Evolutionary conservation across 2,113 vertebrate genomes (phyloP), one percentile per base, ranked within the genome.

Genomic region (Barnardius zonarius): DNA sequence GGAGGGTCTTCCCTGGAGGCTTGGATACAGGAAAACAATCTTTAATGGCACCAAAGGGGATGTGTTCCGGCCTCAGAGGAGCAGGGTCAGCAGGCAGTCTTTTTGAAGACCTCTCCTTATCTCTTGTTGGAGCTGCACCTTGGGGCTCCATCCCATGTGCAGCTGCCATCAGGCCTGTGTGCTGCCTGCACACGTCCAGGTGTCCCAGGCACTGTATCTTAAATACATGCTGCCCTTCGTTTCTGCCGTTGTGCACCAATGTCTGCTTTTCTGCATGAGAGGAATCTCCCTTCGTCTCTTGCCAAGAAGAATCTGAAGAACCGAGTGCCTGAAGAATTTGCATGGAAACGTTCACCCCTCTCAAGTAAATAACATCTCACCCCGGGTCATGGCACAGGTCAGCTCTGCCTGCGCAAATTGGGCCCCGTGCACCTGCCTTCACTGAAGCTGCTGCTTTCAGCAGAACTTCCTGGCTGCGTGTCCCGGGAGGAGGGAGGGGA

Each of bases 401-500:
- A 78, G 51, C 73, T 31, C 51, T 75, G 86, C n/a, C 46, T 4
- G 8, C 68, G 30, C 46, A 83, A 63, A 74, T 5, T 52, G 59
- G 68, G 76, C 28, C 64, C 73, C 12, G 8, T 82, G 77, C 89
- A 84, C 6, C 84, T 67, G 84, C 61, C 48, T 72, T 48, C 46
- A 22, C 31, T 0, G 14, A 30, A 81, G 86, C 49, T 0, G 0
- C 23, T 43, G 13, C 69, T 61, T 81, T 25, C 25, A 52, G 43
- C 80, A 64, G 73, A 63, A 8, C 28, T 2, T 1, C 30, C 35
- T 2, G 5, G 64, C 6, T 0, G 25, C 2, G 0, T 11, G 18
- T 33, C 51, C 61, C 7, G 1, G 44, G 51, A 74, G 23, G 30
- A 67, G 61, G 55, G 75, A 66, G 17, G 11, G 7, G 43, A 7